Evolutionary conservation across 2,113 vertebrate genomes (phyloP), one percentile per base, ranked within the genome.

Genomic region (Balaeniceps rex): DNA sequence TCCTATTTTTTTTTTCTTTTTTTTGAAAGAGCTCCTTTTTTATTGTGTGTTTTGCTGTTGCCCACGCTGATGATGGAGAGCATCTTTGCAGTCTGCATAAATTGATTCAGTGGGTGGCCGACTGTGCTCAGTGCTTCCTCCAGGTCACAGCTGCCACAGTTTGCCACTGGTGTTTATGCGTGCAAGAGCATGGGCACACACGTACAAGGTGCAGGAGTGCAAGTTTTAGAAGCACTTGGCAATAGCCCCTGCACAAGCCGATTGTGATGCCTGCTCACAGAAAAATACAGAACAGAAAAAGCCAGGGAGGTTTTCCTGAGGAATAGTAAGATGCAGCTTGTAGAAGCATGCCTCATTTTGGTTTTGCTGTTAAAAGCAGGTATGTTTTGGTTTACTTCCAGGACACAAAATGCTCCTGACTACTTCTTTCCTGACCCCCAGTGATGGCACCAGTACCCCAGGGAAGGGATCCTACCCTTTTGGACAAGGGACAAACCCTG

Each of bases 221-320:
- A 1, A 70, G 70, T 55, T 94, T 34, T 64, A 66, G 76, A 69
- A 82, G 61, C 11, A 1, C 58, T 77, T 80, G 74, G 46, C 70
- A 87, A 47, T 90, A 64, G 70, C 96, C 94, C 88, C 86, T 49
- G 0, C 91, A 17, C 54, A 29, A 11, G 44, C 57, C 5, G 0
- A 17, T 31, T 14, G 17, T 72, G 79, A n/a, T 49, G 71, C 84
- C 33, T 81, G 38, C 68, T 89, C 26, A 2, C 57, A 75, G 54
- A 12, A 80, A 69, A 94, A 54, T 14, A 52, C 22, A 72, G 51
- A 40, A 4, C 60, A 78, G 71, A 75, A 71, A 57, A 61, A 94
- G 33, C 29, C 52, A 34, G 57, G 31, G 60, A 90, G 72, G 21
- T 72, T 97, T 93, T 95, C 66, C 58, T 68, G 38, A 77, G 75